Evolutionary conservation across 1,140 invertebrate species (phyloP), one percentile per base, ranked within the genome.

Genomic region (Frieseomelitta varia): DNA sequence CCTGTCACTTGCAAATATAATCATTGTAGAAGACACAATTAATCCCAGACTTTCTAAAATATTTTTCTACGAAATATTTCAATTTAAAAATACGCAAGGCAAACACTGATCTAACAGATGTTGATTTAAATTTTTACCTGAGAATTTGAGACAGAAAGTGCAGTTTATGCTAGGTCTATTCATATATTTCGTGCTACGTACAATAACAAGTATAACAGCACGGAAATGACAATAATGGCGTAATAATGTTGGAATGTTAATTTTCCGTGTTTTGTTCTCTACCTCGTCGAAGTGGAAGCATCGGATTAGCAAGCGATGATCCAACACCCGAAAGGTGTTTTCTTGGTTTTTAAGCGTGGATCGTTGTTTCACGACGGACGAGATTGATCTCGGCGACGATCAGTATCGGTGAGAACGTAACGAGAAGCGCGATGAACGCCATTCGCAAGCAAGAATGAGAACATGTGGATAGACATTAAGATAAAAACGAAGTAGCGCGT

Each of bases 401-500:
- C n/a, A 17, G n/a, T 73, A 73, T 73, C 51, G 2, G 21, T 53
- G 53, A n/a, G 17, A 56, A 56, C 6, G 12, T 55, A 74, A 74
- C 11, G 15, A 53, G 24, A 27, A 15, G 14, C 53, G 27, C 19
- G 21, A 14, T 6, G 21, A 53, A 74, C 34, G 53, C 19, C 15
- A 27, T 56, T 34, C 14, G 19, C 24, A 24, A 56, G 19, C 12
- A 61, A 47, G 30, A 56, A 58, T 19, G 30, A 56, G 19, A n/a
- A 24, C 24, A 12, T 24, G 34, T 77, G 58, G 15, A 65, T 65
- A 24, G 17, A 24, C 15, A 24, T 63, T 77, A 14, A 77, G 39
- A 77, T 77, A 77, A 77, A 51, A 63, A 77, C 14, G 58, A 51
- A 63, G n/a, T 77, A 77, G 75, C 56, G 15, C 39, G 39, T 65